Percentiles rank a stretch among this genome's conserved stretches.
Evolutionary conservation across 2,113 vertebrate species (phyloP).

Genomic region (Lota lota): DNA sequence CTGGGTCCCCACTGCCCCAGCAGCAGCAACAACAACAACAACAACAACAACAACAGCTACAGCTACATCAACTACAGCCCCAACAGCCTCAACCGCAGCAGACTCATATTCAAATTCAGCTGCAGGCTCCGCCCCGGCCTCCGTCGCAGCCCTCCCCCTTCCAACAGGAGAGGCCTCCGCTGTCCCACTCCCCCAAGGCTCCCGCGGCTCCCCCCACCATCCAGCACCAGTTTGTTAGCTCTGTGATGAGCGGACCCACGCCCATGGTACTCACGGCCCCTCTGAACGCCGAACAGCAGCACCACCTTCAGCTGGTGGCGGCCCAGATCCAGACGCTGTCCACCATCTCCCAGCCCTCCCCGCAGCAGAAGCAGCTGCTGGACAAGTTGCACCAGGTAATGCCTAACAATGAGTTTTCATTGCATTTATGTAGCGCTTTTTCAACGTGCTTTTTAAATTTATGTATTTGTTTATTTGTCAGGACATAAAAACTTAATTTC

Average conservation of each 20-base stretch:
- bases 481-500: too few species aligned
- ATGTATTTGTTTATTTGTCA: too few species aligned
- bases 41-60: not conserved
- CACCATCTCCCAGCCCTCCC: constrained; percentile 70
- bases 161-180: constrained; percentile 63
- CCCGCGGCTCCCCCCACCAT: constrained; percentile 61
- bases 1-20: constrained; percentile 64
- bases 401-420: not conserved
- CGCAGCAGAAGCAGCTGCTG: constrained; percentile 83
- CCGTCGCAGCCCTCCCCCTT: constrained; percentile 62
- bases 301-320: constrained; percentile 81
- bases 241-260: constrained; percentile 40
- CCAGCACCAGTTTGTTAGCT: constrained; percentile 76
- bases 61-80: constrained; percentile 50
- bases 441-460: too few species aligned
- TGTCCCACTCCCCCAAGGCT: constrained; percentile 73
- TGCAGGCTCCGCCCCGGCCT: constrained; percentile 54
- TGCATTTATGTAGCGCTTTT: too few species aligned
- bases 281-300: constrained; percentile 78
- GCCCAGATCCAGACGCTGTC: constrained; percentile 80
- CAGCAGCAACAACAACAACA: constrained; percentile 30
- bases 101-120: constrained; percentile 65
- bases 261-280: constrained; percentile 67
- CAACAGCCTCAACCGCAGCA: constrained; percentile 54
- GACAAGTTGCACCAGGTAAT: constrained; percentile 89